Evolutionary conservation across 2,113 vertebrate species (phyloP).

Genomic region (Alectura lathami): DNA sequence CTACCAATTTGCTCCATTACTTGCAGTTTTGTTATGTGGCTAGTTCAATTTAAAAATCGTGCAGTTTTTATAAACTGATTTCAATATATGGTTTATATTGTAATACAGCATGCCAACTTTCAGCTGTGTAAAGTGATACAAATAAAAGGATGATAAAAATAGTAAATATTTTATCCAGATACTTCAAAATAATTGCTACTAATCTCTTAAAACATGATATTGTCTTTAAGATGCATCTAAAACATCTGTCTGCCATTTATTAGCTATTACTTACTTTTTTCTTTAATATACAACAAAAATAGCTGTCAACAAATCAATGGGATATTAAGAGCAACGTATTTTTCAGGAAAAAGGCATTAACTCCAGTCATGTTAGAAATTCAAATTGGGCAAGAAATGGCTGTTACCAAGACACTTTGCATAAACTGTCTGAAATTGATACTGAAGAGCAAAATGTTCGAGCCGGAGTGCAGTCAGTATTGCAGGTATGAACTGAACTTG

Average conservation of each 20-base stretch:
- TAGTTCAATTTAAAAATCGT: not conserved
- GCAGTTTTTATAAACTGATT: not conserved
- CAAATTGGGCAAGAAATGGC: slow-evolving; percentile 80
- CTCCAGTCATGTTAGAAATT: slow-evolving; percentile 75
- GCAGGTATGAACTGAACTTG: slow-evolving; percentile 80
- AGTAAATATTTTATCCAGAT: not conserved
- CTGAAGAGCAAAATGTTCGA: slow-evolving; percentile 86
- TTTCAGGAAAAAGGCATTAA: slow-evolving; percentile 80
- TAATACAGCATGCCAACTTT: not conserved
- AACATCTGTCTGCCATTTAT: not conserved
- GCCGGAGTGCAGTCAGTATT: slow-evolving; percentile 92
- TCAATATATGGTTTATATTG: not conserved
- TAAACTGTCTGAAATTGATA: slow-evolving; percentile 80
- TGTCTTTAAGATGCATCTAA: not conserved
- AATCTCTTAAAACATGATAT: not conserved
- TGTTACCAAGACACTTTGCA: slow-evolving; percentile 79
- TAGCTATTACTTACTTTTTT: not conserved
- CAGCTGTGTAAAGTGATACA: not conserved
- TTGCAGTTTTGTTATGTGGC: not conserved
- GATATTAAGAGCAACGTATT: slow-evolving; percentile 25
- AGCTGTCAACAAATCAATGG: not conserved
- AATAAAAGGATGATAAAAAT: not conserved
- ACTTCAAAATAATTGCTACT: not conserved
- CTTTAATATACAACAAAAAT: not conserved
- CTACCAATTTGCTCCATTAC: not conserved